Base-by-base conservation (phyloP, 2,797 vertebrate species). In the Hoplostethus mediterraneus region DNA sequence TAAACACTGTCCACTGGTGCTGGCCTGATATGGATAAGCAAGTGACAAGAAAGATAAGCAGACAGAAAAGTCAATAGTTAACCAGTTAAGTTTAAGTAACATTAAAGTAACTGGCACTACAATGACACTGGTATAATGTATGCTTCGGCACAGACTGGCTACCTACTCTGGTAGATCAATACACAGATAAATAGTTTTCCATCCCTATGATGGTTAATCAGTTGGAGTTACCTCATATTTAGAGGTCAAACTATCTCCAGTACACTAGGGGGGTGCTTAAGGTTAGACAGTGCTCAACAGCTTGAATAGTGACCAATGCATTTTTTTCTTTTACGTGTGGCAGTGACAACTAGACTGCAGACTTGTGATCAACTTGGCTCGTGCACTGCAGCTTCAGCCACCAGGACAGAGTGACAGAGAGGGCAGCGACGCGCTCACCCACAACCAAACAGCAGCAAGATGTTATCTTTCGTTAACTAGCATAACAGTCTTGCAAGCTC, bases 371-470 rank as follows among this genome's bases (percentile, higher is more conserved):
- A 36, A n/a, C 36, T 31, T 67, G 53, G 2, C 53, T 0, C 40
- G 70, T 78, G 61, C 63, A 55, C 79, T 71, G 83, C 81, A 74
- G 79, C 10, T 76, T 4, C 3, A 82, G 51, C 76, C 49, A 28
- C 5, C 40, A 0, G 45, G 12, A n/a, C 54, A 47, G 42, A 54
- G 58, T 47, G 49, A 4, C 61, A 3, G 45, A 21, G 16, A 33
- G 6, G 60, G 5, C 59, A 36, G 49, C 47, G 14, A 31, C 42
- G 5, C n/a, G 38, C n/a, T 56, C 5, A 25, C 13, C 40, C 38
- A 38, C n/a, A 60, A 71, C 59, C 0, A 25, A 54, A 52, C 58
- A 5, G 3, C 33, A 28, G 16, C 33, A 2, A 63, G 17, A 51
- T 31, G 33, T 51, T 52, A 63, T 21, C 21, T 14, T 10, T n/a